A percentile compares a stretch with the other conserved stretches of the same genome.
Conservation (phyloP, 92 coral and sea anemone species). For the Paramuricea clavata region DNA sequence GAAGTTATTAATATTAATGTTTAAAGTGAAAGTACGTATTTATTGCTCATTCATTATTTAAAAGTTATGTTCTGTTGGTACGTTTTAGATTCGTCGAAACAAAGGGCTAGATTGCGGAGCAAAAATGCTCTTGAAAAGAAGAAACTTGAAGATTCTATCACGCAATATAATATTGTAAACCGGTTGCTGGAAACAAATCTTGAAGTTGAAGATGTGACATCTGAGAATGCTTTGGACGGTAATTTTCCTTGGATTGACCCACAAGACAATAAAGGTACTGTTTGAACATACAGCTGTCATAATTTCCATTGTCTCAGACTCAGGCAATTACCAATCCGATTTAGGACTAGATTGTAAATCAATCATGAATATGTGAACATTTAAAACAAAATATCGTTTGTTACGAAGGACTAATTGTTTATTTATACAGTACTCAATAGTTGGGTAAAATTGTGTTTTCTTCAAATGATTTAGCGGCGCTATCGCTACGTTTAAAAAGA, state of each 20-base stretch:
- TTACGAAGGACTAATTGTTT: too few species aligned
- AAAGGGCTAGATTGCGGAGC: slow-evolving; percentile 31
- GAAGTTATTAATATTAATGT: background rate
- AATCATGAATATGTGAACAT: too few species aligned
- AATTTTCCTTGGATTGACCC: slow-evolving; percentile 33
- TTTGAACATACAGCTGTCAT: background rate
- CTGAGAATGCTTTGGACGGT: slow-evolving; percentile 1
- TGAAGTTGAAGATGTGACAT: background rate
- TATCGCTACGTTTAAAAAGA: slow-evolving; percentile 23
- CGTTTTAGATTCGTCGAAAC: slow-evolving; percentile 26
- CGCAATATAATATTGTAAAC: background rate
- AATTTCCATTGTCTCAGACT: too few species aligned
- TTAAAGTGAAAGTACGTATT: background rate
- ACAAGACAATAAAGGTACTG: slow-evolving; percentile 13
- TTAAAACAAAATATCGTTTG: too few species aligned
- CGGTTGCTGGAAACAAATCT: background rate
- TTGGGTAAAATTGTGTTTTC: background rate
- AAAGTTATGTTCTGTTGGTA: background rate
- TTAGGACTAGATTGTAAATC: background rate
- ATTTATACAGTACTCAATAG: background rate
- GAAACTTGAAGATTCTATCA: slow-evolving; percentile 15
- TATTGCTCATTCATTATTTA: background rate
- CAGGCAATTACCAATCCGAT: too few species aligned
- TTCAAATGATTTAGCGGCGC: slow-evolving; percentile 12
- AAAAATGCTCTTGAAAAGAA: slow-evolving; percentile 27